Evolutionary conservation across 1,140 invertebrate species (phyloP), one percentile per base, ranked within the genome.

Genomic region (Drosophila malerkotliana): DNA sequence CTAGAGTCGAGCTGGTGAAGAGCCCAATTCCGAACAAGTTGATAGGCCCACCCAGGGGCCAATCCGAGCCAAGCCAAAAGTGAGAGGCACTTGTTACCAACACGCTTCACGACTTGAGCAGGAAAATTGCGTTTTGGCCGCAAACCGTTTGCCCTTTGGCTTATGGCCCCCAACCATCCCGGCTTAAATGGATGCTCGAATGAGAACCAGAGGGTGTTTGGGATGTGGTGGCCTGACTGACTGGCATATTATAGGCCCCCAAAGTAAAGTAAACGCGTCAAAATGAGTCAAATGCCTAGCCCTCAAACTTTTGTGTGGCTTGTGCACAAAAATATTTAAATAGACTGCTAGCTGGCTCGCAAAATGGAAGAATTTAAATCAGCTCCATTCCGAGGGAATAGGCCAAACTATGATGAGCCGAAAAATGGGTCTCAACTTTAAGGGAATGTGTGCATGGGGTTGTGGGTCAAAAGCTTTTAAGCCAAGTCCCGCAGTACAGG

Each of bases 71-170:
- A 21, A 28, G 26, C 26, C 59, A 51, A 75, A 66, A 66, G 53
- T 75, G 61, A 64, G 69, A 39, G 58, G 72, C 71, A 74, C 72
- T 74, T 74, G 71, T 74, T 66, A 74, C 52, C 52, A 73, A 73
- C 55, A 61, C 71, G 68, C 32, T 32, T 28, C 34, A 41, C 18
- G 34, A 51, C 53, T 56, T 66, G 37, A 57, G 26, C 60, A 54
- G 34, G n/a, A 59, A 73, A 63, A 73, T 73, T 73, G 69, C 71
- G 72, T 49, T 57, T 54, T 69, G 32, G 51, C 67, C 67, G 48
- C 67, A 69, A 69, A 56, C 68, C 67, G 52, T 66, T 75, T 75
- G 72, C 61, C 72, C 55, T 75, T 75, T 51, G 72, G 72, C 72
- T 64, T 67, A 41, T 39, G 44, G 44, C 54, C 69, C 68, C 55